Conservation (phyloP, 2,888 invertebrate genomes). For the Calliopum simillimum region DNA sequence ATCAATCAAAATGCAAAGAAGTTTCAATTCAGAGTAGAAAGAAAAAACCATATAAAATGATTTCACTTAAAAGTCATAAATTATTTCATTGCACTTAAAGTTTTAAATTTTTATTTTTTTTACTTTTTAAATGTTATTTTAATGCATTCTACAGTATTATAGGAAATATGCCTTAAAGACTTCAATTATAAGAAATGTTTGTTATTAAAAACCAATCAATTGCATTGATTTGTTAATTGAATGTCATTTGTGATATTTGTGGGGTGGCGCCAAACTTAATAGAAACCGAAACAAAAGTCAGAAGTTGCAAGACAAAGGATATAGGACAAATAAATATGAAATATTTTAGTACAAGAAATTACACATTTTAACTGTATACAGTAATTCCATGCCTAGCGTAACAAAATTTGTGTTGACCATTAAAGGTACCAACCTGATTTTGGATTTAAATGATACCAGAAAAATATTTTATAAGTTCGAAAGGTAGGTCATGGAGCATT, state of each 20-base stretch:
- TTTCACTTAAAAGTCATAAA: conserved; percentile 10
- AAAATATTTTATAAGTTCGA: too few relatives aligned
- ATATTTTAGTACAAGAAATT: background rate
- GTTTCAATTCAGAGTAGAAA: background rate
- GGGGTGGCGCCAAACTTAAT: background rate
- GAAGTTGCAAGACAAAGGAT: background rate
- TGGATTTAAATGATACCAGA: too few relatives aligned
- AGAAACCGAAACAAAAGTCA: background rate
- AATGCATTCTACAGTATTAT: conserved; percentile 16
- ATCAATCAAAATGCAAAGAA: conserved; percentile 27
- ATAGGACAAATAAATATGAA: background rate
- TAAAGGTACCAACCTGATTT: too few relatives aligned
- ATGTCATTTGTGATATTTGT: background rate
- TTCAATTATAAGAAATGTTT: conserved; percentile 6
- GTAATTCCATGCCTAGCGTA: too few relatives aligned
- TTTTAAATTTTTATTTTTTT: background rate
- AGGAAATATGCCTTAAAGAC: background rate
- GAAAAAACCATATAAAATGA: background rate
- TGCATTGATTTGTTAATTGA: conserved; percentile 21
- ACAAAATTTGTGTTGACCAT: too few relatives aligned
- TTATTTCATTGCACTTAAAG: conserved; percentile 3
- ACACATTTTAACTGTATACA: too few relatives aligned
- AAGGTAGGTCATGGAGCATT: too few relatives aligned
- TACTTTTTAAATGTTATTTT: background rate
- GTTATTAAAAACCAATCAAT: conserved; percentile 24